Percentiles rank a stretch among this genome's conserved stretches.
Evolutionary conservation across 2,888 invertebrate species (phyloP).

Genomic region (Lutraria lutraria): DNA sequence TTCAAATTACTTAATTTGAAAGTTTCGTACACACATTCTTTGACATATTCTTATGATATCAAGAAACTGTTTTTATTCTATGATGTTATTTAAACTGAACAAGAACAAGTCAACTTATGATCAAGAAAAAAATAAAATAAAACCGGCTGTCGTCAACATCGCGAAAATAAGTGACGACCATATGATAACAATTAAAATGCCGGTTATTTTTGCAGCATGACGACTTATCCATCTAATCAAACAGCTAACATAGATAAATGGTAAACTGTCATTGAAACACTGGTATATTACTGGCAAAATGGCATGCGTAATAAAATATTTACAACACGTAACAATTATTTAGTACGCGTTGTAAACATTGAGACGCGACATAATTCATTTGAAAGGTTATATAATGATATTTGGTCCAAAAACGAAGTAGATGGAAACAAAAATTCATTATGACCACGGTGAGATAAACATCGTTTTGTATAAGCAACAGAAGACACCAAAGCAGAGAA

Average conservation of each 20-base stretch:
- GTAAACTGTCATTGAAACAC: neutral
- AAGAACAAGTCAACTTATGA: neutral
- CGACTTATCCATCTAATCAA: neutral
- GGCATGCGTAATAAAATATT: conserved; percentile 39
- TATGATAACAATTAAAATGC: neutral
- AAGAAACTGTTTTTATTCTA: too few relatives aligned
- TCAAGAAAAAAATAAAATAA: neutral
- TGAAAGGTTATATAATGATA: neutral
- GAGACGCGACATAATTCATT: conserved; percentile 47
- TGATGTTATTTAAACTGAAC: too few relatives aligned
- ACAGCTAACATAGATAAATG: neutral
- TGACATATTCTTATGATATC: too few relatives aligned
- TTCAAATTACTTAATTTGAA: too few relatives aligned
- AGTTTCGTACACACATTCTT: too few relatives aligned
- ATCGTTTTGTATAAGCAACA: neutral
- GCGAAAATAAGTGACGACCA: conserved; percentile 38
- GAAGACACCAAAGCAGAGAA: neutral
- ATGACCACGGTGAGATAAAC: neutral
- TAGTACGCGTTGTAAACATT: conserved; percentile 61
- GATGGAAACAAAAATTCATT: neutral
- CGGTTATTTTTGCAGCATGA: neutral
- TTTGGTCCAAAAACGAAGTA: neutral
- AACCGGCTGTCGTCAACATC: conserved; percentile 1
- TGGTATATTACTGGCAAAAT: neutral
- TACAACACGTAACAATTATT: conserved; percentile 65